Conservation (phyloP, 2,888 invertebrate species). For the Polyommatus iphigenia region DNA sequence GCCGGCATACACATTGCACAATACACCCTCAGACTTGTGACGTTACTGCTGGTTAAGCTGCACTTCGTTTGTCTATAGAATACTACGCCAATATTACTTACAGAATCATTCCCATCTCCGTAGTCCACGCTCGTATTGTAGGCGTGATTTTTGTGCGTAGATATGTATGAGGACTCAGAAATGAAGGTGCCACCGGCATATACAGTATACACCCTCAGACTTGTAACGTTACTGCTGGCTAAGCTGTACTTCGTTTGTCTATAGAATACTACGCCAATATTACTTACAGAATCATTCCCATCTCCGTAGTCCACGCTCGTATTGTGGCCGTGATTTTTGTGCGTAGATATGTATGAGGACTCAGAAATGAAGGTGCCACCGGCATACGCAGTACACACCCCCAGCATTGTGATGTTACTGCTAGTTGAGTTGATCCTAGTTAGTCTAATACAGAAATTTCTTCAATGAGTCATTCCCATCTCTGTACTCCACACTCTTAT, state of each 20-base stretch:
- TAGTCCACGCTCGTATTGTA: constrained; percentile 83
- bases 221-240: constrained; percentile 53
- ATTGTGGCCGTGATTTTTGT: constrained; percentile 76
- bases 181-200: constrained; percentile 85
- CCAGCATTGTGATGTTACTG: constrained; percentile 81
- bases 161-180: constrained; percentile 83
- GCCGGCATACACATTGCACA: too few species aligned
- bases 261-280: too few species aligned
- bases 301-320: constrained; percentile 84
- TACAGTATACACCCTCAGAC: constrained; percentile 88
- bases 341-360: constrained; percentile 82
- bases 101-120: constrained; percentile 73
- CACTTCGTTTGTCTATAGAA: too few species aligned
- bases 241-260: too few species aligned
- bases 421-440: too few species aligned
- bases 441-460: not conserved
- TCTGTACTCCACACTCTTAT: constrained; percentile 83
- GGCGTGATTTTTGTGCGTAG: constrained; percentile 77
- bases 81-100: not conserved
- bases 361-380: constrained; percentile 86
- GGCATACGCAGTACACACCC: constrained; percentile 84
- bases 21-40: too few species aligned
- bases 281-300: constrained; percentile 52
- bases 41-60: too few species aligned
- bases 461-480: constrained; percentile 78